Percentiles rank a stretch among this genome's conserved stretches.
Conservation (phyloP, 2,113 vertebrate species). For the Oncorhynchus keta region DNA sequence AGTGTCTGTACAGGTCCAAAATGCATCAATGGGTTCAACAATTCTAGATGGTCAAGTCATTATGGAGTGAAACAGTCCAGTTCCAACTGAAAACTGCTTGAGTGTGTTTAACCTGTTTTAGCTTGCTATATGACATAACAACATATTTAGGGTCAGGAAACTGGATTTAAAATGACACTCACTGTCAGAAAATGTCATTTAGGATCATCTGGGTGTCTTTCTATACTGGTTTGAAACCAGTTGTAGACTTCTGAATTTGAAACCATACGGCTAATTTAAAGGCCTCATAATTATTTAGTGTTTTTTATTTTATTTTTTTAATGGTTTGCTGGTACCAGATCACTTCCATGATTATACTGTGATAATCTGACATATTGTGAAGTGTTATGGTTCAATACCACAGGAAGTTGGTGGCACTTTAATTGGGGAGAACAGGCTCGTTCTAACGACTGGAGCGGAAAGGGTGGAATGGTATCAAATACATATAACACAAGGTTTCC, state of each 20-base stretch:
- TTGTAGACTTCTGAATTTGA: too few relatives aligned
- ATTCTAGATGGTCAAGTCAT: neutral
- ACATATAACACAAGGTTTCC: too few relatives aligned
- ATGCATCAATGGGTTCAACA: constrained; percentile 1
- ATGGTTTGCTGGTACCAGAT: neutral
- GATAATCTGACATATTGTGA: neutral
- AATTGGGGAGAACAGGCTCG: too few relatives aligned
- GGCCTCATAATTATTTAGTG: constrained; percentile 15
- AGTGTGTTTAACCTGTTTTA: neutral
- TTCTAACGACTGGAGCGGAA: too few relatives aligned
- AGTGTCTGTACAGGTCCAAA: neutral
- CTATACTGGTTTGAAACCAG: neutral
- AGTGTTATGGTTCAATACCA: neutral
- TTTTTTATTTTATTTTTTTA: neutral
- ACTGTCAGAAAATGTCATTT: neutral
- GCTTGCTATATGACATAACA: constrained; percentile 39
- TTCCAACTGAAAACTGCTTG: constrained; percentile 35
- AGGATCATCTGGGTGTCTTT: neutral
- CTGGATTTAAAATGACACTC: neutral
- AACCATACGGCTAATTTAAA: neutral
- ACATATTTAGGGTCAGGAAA: too few relatives aligned
- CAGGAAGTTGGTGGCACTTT: too few relatives aligned
- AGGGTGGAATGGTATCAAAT: too few relatives aligned
- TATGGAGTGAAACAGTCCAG: neutral
- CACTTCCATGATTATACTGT: neutral